Evolutionary conservation across 2,888 invertebrate species (phyloP), one percentile per base, ranked within the genome.

Genomic region (Anticlea derivata): DNA sequence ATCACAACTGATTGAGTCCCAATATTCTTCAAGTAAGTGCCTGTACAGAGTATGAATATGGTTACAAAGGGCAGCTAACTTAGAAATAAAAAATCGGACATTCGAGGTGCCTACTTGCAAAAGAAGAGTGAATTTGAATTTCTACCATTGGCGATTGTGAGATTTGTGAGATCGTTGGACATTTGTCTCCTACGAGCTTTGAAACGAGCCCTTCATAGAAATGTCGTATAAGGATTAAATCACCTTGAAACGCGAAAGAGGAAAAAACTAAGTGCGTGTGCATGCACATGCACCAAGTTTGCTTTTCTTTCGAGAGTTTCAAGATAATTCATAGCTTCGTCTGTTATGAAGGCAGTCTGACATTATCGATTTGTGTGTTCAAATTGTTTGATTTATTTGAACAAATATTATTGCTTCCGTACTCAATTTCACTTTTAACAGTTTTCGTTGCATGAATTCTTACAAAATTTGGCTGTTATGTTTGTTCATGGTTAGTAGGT

Each of bases 391-490:
- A 55, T 50, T 54, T 35, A 46, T 55, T 56, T 52, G 29, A 47
- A 52, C 54, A 58, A 57, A 55, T 52, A 49, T 54, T 48, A 50
- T 39, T 41, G 40, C 44, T 55, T 55, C 48, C 50, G 50, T 52
- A 53, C 43, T 53, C 46, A 61, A 49, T 61, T 58, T 61, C 61
- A 53, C 59, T 61, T 59, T 55, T 51, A 47, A 43, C 50, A 52
- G 41, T 55, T 52, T 40, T 52, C 31, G 43, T 52, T 41, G 46
- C 45, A 51, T 50, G 33, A 40, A 50, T 34, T 17, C 7, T n/a
- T 30, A 13, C 17, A 34, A 39, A 8, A 33, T 45, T 39, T 23
- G 13, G 11, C 7, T 10, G 6, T 4, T 30, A 17, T 10, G 6
- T 4, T 30, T 3, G 17, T 17, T 17, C 17, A 17, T 17, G 17